Base-by-base conservation (phyloP, 92 coral and sea anemone species). In the Nematostella vectensis region DNA sequence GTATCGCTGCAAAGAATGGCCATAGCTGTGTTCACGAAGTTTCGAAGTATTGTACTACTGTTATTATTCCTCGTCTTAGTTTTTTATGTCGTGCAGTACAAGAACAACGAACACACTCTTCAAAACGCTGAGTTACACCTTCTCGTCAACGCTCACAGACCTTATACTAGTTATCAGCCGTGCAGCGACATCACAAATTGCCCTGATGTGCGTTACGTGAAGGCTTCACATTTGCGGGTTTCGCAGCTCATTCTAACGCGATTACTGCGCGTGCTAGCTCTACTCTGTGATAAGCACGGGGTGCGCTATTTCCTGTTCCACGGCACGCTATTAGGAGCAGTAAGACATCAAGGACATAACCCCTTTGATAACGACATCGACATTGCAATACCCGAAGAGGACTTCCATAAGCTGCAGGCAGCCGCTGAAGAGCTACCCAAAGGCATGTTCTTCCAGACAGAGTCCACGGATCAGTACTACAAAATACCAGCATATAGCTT, bases 361-460 rank as follows among this genome's bases (percentile, higher is more conserved):
- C 81, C 81, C 8, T 60, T 74, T 25, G 81, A 74, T 44, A 27
- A 11, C 29, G 81, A 74, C 24, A 59, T 74, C 1, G 81, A 74
- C 39, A 30, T 67, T 9, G 58, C 62, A 4, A 42, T 74, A 16
- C 55, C 59, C 2, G 44, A 45, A 15, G n/a, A 21, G 24, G 81
- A 74, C 28, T 74, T 33, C 24, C 48, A 59, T 21, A 67, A 59
- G 39, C 55, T 74, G 10, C 19, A 45, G 16, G 13, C 31, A 17
- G 36, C 20, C 11, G 68, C 64, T 3, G 60, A 28, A 15, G 74
- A 66, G 27, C 75, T 74, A 4, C 81, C 81, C 1, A 52, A 60
- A 1, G 81, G 67, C 27, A 59, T 65, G 9, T 73, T 73, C 31
- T 65, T 65, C n/a, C 80, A 73, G 61, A 65, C 74, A 0, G 73